A percentile compares a stretch with the other conserved stretches of the same genome.
These are phyloP conservation scores for Daktulosphaira vitifoliae DNA, from an alignment of 1,140 invertebrate genomes.

Conservation along the genomic window DNA sequence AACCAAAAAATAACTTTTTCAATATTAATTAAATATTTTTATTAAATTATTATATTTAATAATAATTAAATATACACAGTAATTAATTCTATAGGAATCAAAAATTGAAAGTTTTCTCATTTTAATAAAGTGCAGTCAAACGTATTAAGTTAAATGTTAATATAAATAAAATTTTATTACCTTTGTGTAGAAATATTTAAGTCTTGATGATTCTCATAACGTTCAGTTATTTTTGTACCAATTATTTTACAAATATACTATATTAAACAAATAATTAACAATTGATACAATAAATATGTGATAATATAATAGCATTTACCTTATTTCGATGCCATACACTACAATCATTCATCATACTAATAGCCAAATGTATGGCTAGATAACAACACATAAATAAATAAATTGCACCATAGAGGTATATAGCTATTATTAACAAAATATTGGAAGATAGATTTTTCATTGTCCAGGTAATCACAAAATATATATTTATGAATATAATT, in stretches of 20 bases:
- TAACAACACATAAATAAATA: constrained; percentile 38
- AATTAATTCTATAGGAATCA: too few relatives aligned
- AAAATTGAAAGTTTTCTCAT: too few relatives aligned
- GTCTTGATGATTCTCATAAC: constrained; percentile 3
- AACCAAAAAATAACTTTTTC: too few relatives aligned
- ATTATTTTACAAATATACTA: constrained; percentile 29
- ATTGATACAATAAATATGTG: background rate
- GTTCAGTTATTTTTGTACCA: constrained; percentile 2
- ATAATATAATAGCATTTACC: constrained; percentile 33
- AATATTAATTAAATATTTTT: too few relatives aligned
- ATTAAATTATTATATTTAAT: too few relatives aligned
- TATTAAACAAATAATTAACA: background rate
- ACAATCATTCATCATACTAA: constrained; percentile 52
- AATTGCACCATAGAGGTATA: constrained; percentile 35
- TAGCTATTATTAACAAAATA: constrained; percentile 8
- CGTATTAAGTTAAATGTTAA: too few relatives aligned
- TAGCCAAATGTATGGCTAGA: constrained; percentile 54
- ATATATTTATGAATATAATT: constrained; percentile 74
- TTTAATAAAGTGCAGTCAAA: too few relatives aligned
- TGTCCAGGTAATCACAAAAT: constrained; percentile 55
- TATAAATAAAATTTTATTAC: background rate
- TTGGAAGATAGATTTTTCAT: constrained; percentile 22
- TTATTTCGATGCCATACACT: constrained; percentile 34
- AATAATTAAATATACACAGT: too few relatives aligned
- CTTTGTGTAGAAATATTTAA: background rate